These are phyloP conservation scores for silkworm (Bombyx mori) DNA, from an alignment of 1,140 invertebrate species.

Conservation along the genomic window ASM3026992v2 NC_085118.1:10782501-10783000, in stretches of 20 bases:
- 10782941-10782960: constrained; percentile 85
- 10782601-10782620: constrained; percentile 2
- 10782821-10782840: constrained; percentile 20
- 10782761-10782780: constrained; percentile 10
- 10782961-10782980: constrained; percentile 70
- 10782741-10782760: constrained; percentile 5
- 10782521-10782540: constrained; percentile 24
- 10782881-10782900: constrained; percentile 60
- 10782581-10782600: constrained; percentile 51
- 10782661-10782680: background rate
- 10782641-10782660: background rate
- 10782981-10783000: constrained; percentile 64
- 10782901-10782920: constrained; percentile 55
- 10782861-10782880: constrained; percentile 53
- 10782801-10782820: constrained; percentile 17
- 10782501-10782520: constrained; percentile 28
- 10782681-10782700: background rate
- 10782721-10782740: constrained; percentile 1
- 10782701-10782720: background rate
- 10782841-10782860: constrained; percentile 39
- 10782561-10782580: constrained; percentile 61
- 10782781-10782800: constrained; percentile 14
- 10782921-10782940: constrained; percentile 79
- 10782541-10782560: constrained; percentile 41
- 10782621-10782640: background rate